phyloP scores from a whole-genome alignment of 2,797 vertebrate genomes.

The Mareca penelope region DNA sequence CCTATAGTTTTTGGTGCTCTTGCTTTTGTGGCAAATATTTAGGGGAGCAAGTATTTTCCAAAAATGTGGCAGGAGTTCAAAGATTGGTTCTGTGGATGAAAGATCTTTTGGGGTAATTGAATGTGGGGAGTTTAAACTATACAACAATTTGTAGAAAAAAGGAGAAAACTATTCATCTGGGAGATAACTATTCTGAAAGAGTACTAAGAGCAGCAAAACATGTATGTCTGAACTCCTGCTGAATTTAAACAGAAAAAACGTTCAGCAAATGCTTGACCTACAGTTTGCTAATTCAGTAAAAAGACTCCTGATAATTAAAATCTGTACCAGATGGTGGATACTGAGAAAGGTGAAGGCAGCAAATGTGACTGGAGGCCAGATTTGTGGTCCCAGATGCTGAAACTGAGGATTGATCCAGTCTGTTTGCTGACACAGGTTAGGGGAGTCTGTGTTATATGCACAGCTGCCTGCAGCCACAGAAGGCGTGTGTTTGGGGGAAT shows the following conservation, averaged over 20 bases:
- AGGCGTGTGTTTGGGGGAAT: rapidly evolving
- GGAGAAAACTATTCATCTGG: not conserved
- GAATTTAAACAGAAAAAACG: not conserved
- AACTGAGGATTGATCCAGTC: not conserved
- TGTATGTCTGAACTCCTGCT: not conserved
- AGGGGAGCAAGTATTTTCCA: not conserved
- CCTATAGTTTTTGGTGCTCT: not conserved
- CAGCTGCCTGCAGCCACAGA: not conserved
- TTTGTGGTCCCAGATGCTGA: not conserved
- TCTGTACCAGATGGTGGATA: conserved; percentile 3
- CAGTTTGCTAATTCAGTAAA: conserved; percentile 10
- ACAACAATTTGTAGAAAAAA: not conserved
- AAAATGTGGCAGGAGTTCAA: not conserved
- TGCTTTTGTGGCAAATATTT: not conserved
- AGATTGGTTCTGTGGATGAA: not conserved
- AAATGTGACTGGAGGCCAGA: not conserved
- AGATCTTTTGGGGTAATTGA: not conserved
- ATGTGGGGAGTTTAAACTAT: not conserved
- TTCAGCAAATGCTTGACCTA: not conserved
- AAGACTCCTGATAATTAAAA: conserved; percentile 17
- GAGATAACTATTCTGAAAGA: not conserved
- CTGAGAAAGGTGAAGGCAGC: conserved; percentile 13
- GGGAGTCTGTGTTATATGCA: not conserved
- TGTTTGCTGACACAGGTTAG: conserved; percentile 1
- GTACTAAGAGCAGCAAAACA: not conserved